Evolutionary conservation across 1,140 invertebrate species (phyloP).

Genomic region (Rhopalosiphum maidis): DNA sequence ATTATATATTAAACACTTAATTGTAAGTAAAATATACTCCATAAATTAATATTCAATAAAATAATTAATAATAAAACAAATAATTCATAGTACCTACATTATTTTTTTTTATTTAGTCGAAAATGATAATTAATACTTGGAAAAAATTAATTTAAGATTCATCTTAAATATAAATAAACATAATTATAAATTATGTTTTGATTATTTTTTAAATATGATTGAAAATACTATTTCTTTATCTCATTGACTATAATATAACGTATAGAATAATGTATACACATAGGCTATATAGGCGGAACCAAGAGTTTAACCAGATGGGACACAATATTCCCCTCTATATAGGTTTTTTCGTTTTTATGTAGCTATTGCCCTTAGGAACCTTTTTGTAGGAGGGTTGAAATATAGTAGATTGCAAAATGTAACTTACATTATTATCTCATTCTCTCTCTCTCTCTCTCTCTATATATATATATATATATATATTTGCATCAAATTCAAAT

Average conservation of each 20-base stretch:
- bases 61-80: neutral
- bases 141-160: neutral
- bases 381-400: conserved; percentile 14
- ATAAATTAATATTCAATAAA: conserved; percentile 7
- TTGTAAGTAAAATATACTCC: neutral
- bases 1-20: neutral
- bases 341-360: conserved; percentile 28
- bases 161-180: too few species aligned
- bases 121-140: neutral
- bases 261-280: neutral
- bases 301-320: conserved; percentile 48
- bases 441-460: too few species aligned
- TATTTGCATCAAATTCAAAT: neutral
- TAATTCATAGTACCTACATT: neutral
- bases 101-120: neutral
- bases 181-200: neutral
- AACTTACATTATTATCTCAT: neutral
- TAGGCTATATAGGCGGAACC: neutral
- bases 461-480: neutral
- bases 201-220: conserved; percentile 3
- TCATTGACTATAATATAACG: neutral
- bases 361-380: neutral
- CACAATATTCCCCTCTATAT: neutral
- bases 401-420: conserved; percentile 38
- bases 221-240: neutral